Evolutionary conservation across 1,140 invertebrate genomes (phyloP).

Genomic region (Apis dorsata): DNA sequence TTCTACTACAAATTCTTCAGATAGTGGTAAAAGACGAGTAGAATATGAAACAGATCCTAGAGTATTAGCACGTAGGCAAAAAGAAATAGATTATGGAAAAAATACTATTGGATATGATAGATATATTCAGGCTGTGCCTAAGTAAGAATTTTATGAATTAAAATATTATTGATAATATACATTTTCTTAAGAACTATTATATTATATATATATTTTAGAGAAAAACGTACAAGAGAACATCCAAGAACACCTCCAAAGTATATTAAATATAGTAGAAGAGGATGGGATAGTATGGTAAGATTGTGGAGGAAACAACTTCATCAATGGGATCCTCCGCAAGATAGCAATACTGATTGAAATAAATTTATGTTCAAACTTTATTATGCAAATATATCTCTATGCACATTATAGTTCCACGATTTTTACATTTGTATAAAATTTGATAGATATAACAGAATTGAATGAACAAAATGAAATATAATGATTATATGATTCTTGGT

Average conservation of each 20-base stretch:
- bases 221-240: constrained; percentile 85
- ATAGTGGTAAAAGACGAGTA: constrained; percentile 61
- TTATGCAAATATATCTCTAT: constrained; percentile 8
- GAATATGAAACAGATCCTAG: constrained; percentile 87
- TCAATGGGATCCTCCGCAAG: constrained; percentile 86
- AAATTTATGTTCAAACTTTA: constrained; percentile 33
- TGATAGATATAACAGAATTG: background rate
- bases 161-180: background rate
- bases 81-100: constrained; percentile 97
- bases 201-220: constrained; percentile 77
- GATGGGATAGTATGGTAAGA: constrained; percentile 93
- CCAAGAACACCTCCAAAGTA: constrained; percentile 93
- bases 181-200: background rate
- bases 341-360: constrained; percentile 52
- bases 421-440: constrained; percentile 38
- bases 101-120: constrained; percentile 93
- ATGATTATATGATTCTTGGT: constrained; percentile 23
- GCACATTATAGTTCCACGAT: background rate
- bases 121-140: constrained; percentile 87
- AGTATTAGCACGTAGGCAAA: constrained; percentile 89
- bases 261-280: constrained; percentile 92
- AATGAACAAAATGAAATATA: background rate
- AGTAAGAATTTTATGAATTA: constrained; percentile 80
- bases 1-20: constrained; percentile 72
- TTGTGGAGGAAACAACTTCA: constrained; percentile 93